A percentile compares a stretch with the other conserved stretches of the same genome.
phyloP scores from a whole-genome alignment of 2,888 invertebrate genomes.

The Oxytorus armatus region DNA sequence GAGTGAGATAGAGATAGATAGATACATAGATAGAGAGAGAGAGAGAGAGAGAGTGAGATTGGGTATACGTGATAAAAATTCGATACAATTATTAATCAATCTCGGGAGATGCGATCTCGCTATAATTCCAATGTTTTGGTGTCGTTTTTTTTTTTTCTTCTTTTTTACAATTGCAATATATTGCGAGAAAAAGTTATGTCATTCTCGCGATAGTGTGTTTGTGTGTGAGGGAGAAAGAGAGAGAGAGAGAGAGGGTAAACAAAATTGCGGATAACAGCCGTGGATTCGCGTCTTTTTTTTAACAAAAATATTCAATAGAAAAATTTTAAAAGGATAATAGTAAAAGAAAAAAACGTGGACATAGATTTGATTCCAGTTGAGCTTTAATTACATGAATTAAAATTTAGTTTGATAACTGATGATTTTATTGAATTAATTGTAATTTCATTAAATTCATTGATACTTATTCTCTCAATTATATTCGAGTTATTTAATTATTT shows the following conservation, averaged over 20 bases:
- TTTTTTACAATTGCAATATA: slow-evolving; percentile 20
- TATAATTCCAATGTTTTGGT: slow-evolving; percentile 60
- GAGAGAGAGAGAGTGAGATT: no score
- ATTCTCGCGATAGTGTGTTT: slow-evolving; percentile 47
- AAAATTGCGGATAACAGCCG: slow-evolving; percentile 14
- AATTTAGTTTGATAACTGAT: no score
- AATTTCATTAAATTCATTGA: no score
- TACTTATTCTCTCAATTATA: no score
- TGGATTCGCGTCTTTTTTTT: not conserved
- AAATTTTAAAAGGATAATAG: not conserved
- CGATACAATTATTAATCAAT: slow-evolving; percentile 59
- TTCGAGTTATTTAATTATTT: no score
- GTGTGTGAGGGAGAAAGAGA: slow-evolving; percentile 26
- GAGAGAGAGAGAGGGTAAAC: not conserved
- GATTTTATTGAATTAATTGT: no score
- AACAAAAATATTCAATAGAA: not conserved
- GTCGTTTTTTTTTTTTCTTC: slow-evolving; percentile 25
- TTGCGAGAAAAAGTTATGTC: slow-evolving; percentile 5
- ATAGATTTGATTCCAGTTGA: not conserved
- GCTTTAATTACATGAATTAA: not conserved
- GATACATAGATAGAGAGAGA: slow-evolving; percentile 8
- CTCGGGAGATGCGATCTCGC: slow-evolving; percentile 74
- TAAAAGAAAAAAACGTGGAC: no score
- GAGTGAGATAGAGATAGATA: slow-evolving; percentile 21
- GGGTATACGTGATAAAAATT: slow-evolving; percentile 44